Evolutionary conservation across 2,113 vertebrate genomes (phyloP).

Genomic region (Megaceryle maxima): DNA sequence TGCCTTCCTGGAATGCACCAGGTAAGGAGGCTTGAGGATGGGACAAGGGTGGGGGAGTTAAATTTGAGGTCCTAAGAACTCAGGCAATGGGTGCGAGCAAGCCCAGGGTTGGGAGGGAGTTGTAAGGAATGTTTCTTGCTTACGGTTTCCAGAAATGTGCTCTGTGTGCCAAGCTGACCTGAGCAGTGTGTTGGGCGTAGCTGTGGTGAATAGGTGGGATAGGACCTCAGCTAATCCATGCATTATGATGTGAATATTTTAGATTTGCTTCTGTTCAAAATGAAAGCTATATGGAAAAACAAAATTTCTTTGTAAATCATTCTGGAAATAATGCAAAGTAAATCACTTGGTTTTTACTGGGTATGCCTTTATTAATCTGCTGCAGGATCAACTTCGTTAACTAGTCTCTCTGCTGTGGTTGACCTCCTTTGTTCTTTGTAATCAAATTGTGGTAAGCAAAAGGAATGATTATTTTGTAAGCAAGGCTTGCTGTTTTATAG

Average conservation of each 20-base stretch:
- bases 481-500: not conserved
- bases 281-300: not conserved
- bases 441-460: not conserved
- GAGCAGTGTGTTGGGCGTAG: rapidly evolving
- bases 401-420: not conserved
- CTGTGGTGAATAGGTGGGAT: not conserved
- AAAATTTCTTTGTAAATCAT: not conserved
- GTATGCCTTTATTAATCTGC: not conserved
- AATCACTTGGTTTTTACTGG: not conserved
- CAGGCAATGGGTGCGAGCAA: not conserved
- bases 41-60: not conserved
- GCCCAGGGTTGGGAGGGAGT: not conserved
- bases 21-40: not conserved
- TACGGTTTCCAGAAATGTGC: not conserved
- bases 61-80: not conserved
- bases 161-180: not conserved
- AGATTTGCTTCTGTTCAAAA: not conserved
- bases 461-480: not conserved
- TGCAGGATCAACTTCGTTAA: not conserved
- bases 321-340: not conserved
- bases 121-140: not conserved
- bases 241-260: not conserved
- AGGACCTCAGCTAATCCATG: not conserved
- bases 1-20: not conserved
- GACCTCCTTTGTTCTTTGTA: not conserved